Conservation (phyloP, 2,797 vertebrate genomes). For the Pseudochirops cupreus region DNA sequence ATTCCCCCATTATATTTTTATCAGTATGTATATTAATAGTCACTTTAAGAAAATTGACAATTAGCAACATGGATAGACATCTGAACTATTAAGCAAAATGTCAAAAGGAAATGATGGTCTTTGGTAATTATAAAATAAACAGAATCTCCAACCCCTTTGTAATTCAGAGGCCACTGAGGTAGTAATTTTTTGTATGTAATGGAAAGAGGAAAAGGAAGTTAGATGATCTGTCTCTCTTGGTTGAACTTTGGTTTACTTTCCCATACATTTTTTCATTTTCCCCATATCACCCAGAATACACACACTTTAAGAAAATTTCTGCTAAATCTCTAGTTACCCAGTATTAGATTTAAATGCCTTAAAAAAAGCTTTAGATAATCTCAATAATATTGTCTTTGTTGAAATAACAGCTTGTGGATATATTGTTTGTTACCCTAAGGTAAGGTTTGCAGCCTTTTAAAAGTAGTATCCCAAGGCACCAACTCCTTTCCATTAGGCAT, state of each 20-base stretch:
- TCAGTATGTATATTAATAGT: neutral
- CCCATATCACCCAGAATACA: too few species aligned
- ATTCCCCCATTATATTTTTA: neutral
- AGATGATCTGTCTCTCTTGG: too few species aligned
- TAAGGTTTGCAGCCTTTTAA: constrained; percentile 27
- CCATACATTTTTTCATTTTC: too few species aligned
- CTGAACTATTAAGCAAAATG: neutral
- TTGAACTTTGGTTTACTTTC: too few species aligned
- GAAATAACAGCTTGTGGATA: neutral
- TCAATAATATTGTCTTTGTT: neutral
- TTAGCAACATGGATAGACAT: neutral
- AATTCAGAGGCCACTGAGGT: neutral
- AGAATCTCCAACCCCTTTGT: neutral
- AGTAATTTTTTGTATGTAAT: neutral
- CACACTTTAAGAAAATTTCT: too few species aligned
- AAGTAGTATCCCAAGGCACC: neutral
- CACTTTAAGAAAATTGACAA: neutral
- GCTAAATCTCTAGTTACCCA: too few species aligned
- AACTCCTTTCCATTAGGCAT: constrained; percentile 1
- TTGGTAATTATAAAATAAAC: constrained; percentile 13
- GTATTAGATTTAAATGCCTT: too few species aligned
- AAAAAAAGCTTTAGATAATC: neutral
- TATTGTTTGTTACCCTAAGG: neutral
- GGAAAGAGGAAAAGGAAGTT: neutral
- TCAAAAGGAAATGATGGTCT: constrained; percentile 8